phyloP scores from a whole-genome alignment of 2,113 vertebrate species.

The Antigone vipio region DNA sequence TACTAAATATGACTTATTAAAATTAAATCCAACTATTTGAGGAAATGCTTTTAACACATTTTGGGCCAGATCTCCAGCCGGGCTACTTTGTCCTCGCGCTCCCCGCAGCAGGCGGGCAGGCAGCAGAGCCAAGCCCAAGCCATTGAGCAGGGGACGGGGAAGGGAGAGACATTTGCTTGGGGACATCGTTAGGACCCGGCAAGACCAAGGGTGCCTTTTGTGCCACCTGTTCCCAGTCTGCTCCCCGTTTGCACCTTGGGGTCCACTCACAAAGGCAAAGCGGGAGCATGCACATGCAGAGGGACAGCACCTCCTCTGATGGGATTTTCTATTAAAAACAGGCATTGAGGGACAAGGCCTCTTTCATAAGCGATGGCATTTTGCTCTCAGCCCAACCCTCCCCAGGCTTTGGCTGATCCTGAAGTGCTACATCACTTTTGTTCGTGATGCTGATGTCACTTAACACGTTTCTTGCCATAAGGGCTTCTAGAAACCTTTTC shows the following conservation, averaged over 20 bases:
- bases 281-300: accelerated
- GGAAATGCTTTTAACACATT: neutral
- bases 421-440: neutral
- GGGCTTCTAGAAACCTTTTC: neutral
- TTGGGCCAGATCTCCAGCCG: neutral
- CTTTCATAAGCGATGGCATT: accelerated
- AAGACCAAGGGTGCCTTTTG: neutral
- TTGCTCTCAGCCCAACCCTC: neutral
- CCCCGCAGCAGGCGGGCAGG: neutral
- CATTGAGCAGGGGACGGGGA: neutral
- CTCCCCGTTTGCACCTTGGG: neutral
- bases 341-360: neutral
- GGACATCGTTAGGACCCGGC: accelerated
- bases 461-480: neutral
- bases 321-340: neutral
- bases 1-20: neutral
- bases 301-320: neutral
- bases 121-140: neutral
- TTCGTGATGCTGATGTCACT: neutral
- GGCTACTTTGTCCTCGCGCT: accelerated
- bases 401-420: neutral
- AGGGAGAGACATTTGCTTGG: neutral
- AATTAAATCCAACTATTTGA: neutral
- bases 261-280: neutral
- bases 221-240: neutral